Evolutionary conservation across 2,888 invertebrate species (phyloP).

Genomic region (Serrognathus titanus): DNA sequence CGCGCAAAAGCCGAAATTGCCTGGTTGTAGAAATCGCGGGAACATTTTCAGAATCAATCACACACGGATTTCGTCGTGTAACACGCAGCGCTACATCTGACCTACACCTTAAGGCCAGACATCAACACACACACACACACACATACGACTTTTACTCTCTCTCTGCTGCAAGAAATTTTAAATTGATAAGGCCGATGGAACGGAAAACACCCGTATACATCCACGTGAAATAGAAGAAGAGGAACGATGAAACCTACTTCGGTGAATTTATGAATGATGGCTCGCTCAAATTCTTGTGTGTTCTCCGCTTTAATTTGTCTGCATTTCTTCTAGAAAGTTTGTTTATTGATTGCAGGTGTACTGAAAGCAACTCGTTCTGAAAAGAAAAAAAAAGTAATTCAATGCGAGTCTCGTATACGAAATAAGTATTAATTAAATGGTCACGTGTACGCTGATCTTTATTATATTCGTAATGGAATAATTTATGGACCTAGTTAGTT

Average conservation of each 20-base stretch:
- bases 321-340: conserved; percentile 27
- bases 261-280: conserved; percentile 17
- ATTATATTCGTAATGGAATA: conserved; percentile 6
- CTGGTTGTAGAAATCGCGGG: no score
- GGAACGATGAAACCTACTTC: conserved; percentile 9
- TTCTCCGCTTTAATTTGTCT: conserved; percentile 18
- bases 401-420: conserved; percentile 6
- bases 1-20: no score
- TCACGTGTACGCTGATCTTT: conserved; percentile 9
- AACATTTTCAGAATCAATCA: no score
- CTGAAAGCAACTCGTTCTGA: conserved; percentile 11
- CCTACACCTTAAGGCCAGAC: no score
- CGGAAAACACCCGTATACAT: background rate
- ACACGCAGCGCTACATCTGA: no score
- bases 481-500: background rate
- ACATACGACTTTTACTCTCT: no score
- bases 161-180: no score
- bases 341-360: conserved; percentile 30
- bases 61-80: no score
- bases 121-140: no score
- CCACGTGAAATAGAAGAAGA: conserved; percentile 2
- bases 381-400: background rate
- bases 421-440: conserved; percentile 5
- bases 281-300: conserved; percentile 11
- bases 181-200: no score